Evolutionary conservation across 2,888 invertebrate genomes (phyloP), one percentile per base, ranked within the genome.

Genomic region (Drosophila melanocephala): DNA sequence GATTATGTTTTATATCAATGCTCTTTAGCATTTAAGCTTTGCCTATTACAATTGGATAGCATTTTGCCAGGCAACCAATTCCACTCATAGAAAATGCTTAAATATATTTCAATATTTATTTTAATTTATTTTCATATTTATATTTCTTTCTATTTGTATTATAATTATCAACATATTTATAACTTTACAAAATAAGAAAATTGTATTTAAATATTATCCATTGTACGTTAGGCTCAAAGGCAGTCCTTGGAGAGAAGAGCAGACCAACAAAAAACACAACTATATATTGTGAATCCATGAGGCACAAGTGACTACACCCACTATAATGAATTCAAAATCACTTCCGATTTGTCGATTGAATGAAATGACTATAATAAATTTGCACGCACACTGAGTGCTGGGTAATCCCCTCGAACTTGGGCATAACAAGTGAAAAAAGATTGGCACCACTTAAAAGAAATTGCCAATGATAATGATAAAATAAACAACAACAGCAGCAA

Each of bases 281-380:
- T 37, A 63, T 7, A 32, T 42, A 30, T 22, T 30, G 22, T 14
- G 47, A 14, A 37, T 22, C 33, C 7, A 28, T 52, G 30, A 44
- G n/a, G 28, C 53, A 42, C 44, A 37, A 72, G 65, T 74, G 77
- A 76, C 77, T 77, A 77, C 81, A 71, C 74, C 79, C 69, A 75
- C 83, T 65, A 75, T 89, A 90, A 88, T 84, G 88, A 88, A 88
- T 86, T 88, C 88, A 84, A 84, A 89, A 87, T 90, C 89, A 90
- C 89, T 91, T 92, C 91, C 92, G 91, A 92, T 91, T 92, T 92
- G 91, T 91, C 91, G 92, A 92, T 92, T 92, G 91, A 92, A 92
- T 92, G 90, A 91, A 92, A 92, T 91, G 87, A 85, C 91, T 83
- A 84, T 89, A 89, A 91, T 88, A 90, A 88, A 90, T 88, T 87